These are phyloP conservation scores for Heliconius charithonia DNA, from an alignment of 2,888 invertebrate genomes.

Conservation along the genomic window DNA sequence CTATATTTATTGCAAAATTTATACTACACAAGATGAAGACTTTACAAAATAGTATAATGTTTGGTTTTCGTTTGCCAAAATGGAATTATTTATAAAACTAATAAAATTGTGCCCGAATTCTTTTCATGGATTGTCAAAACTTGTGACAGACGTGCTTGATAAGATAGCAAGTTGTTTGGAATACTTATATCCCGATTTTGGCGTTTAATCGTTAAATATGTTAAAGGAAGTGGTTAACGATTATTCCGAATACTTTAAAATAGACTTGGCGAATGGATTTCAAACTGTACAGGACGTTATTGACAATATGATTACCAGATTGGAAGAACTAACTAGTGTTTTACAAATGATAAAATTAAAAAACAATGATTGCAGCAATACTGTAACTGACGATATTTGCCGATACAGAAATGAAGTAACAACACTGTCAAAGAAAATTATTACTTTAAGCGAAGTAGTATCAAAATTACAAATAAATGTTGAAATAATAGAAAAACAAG, in stretches of 20 bases:
- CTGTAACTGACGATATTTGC: conserved; percentile 81
- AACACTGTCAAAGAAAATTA: conserved; percentile 80
- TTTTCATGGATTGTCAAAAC: conserved; percentile 67
- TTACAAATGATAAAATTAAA: conserved; percentile 82
- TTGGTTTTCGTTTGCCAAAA: conserved; percentile 47
- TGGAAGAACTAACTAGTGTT: conserved; percentile 86
- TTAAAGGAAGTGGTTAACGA: conserved; percentile 80
- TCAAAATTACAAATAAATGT: conserved; percentile 74
- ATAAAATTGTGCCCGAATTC: conserved; percentile 63
- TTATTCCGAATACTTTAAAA: conserved; percentile 82
- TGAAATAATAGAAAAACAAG: conserved; percentile 83
- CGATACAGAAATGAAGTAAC: conserved; percentile 81
- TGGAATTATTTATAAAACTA: conserved; percentile 71
- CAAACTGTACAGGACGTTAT: conserved; percentile 85
- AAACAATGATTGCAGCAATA: conserved; percentile 71
- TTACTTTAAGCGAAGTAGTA: conserved; percentile 82
- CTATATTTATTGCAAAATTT: conserved; percentile 46
- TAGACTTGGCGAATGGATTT: conserved; percentile 81
- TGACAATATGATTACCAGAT: conserved; percentile 86
- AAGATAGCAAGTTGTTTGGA: conserved; percentile 67
- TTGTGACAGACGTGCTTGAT: conserved; percentile 69
- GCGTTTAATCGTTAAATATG: conserved; percentile 64
- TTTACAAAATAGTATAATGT: conserved; percentile 27
- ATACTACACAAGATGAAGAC: conserved; percentile 39
- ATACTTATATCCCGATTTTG: conserved; percentile 78